Evolutionary conservation across 1,140 invertebrate species (phyloP).

Genomic region (Achroia grisella): DNA sequence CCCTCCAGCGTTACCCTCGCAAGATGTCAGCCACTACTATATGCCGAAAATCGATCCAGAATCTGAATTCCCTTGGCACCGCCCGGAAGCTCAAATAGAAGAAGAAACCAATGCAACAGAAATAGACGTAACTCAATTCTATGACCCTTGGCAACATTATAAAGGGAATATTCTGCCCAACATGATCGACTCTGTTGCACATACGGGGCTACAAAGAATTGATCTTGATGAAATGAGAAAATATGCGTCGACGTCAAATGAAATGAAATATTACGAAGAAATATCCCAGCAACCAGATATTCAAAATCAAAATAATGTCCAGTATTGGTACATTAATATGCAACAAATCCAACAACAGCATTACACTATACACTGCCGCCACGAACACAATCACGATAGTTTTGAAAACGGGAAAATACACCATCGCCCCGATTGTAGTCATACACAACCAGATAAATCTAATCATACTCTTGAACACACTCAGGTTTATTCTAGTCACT

Average conservation of each 20-base stretch:
- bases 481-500: slow-evolving; percentile 2
- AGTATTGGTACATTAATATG: not conserved
- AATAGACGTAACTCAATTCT: slow-evolving; percentile 68
- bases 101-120: slow-evolving; percentile 21
- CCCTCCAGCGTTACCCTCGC: slow-evolving; percentile 26
- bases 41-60: slow-evolving; percentile 44
- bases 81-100: slow-evolving; percentile 34
- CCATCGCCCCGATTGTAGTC: slow-evolving; percentile 3
- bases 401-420: not conserved
- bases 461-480: slow-evolving; percentile 6
- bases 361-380: not conserved
- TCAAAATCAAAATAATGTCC: not conserved
- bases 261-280: slow-evolving; percentile 8
- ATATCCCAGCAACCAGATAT: too few relatives aligned
- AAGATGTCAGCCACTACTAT: slow-evolving; percentile 38
- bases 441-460: slow-evolving; percentile 3
- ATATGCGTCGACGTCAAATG: slow-evolving; percentile 43
- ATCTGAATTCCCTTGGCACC: slow-evolving; percentile 70
- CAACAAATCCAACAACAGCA: slow-evolving; percentile 3
- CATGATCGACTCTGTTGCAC: slow-evolving; percentile 11
- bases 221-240: slow-evolving; percentile 40
- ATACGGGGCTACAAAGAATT: slow-evolving; percentile 13
- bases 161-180: slow-evolving; percentile 44
- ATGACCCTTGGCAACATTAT: slow-evolving; percentile 76
- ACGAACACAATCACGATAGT: slow-evolving; percentile 2